These are phyloP conservation scores for Pseudochaenichthys georgianus DNA, from an alignment of 2,797 vertebrate genomes.

Conservation along the genomic window DNA sequence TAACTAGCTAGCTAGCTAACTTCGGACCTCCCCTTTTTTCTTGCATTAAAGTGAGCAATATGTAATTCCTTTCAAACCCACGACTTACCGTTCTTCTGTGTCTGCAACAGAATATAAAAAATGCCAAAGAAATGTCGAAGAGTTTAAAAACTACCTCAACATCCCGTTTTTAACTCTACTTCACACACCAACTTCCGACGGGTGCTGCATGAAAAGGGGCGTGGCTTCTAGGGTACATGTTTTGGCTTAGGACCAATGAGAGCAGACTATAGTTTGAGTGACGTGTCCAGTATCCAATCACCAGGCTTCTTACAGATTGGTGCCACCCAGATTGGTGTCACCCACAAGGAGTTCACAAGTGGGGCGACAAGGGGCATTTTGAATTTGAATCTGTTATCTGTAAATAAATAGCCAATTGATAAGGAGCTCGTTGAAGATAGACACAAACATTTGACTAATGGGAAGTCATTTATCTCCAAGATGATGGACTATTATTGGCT, in stretches of 20 bases:
- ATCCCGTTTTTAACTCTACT: conserved; percentile 21
- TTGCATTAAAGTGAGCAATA: background rate
- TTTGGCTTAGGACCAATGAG: conserved; percentile 63
- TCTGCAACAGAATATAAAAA: conserved; percentile 15
- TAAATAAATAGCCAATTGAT: conserved; percentile 67
- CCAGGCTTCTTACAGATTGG: rapidly evolving
- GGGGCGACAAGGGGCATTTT: conserved; percentile 39
- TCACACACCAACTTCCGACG: conserved; percentile 76
- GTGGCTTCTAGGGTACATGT: background rate
- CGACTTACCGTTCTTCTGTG: conserved; percentile 34
- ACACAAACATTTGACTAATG: conserved; percentile 24
- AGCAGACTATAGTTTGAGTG: conserved; percentile 11
- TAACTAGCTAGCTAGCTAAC: conserved; percentile 71
- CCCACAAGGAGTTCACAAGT: background rate
- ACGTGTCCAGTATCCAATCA: conserved; percentile 57
- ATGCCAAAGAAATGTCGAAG: background rate
- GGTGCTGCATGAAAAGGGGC: conserved; percentile 3
- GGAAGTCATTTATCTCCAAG: background rate
- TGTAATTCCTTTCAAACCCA: background rate
- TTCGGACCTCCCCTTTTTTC: conserved; percentile 6
- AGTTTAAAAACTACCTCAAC: conserved; percentile 29
- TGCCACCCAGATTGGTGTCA: rapidly evolving
- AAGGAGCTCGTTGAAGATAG: conserved; percentile 32
- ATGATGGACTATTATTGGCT: conserved; percentile 9
- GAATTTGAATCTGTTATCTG: conserved; percentile 71